Evolutionary conservation across 1,140 invertebrate genomes (phyloP).

Genomic region (Limonius californicus): DNA sequence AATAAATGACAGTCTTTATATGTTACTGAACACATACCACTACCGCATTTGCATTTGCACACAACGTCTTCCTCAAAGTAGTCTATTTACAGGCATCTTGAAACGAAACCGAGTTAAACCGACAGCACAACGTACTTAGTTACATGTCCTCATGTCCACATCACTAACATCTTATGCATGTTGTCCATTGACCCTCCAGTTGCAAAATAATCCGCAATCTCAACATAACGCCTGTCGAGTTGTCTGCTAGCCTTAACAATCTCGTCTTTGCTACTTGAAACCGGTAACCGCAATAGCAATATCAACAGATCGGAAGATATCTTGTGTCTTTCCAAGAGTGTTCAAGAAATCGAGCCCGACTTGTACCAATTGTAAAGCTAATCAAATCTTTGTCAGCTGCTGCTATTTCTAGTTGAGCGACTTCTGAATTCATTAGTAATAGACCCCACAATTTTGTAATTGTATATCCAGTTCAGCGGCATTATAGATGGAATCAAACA

Average conservation of each 20-base stretch:
- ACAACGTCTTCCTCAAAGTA: no score
- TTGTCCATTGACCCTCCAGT: slow-evolving; percentile 5
- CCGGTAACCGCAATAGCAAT: not conserved
- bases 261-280: slow-evolving; percentile 5
- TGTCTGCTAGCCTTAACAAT: not conserved
- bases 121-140: not conserved
- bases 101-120: no score
- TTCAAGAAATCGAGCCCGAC: no score
- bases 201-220: slow-evolving; percentile 14
- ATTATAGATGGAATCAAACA: slow-evolving; percentile 13
- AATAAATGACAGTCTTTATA: no score
- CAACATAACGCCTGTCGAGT: slow-evolving; percentile 6
- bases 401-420: no score
- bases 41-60: no score
- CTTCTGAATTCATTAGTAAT: no score
- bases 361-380: no score
- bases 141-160: slow-evolving; percentile 1
- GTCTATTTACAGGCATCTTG: no score
- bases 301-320: not conserved
- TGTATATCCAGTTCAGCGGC: not conserved
- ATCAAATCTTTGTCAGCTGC: no score
- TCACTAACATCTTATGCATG: not conserved
- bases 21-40: no score
- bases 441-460: no score
- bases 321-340: not conserved